Evolutionary conservation across 2,888 invertebrate genomes (phyloP), one percentile per base, ranked within the genome.

Genomic region (Pammene fasciana): DNA sequence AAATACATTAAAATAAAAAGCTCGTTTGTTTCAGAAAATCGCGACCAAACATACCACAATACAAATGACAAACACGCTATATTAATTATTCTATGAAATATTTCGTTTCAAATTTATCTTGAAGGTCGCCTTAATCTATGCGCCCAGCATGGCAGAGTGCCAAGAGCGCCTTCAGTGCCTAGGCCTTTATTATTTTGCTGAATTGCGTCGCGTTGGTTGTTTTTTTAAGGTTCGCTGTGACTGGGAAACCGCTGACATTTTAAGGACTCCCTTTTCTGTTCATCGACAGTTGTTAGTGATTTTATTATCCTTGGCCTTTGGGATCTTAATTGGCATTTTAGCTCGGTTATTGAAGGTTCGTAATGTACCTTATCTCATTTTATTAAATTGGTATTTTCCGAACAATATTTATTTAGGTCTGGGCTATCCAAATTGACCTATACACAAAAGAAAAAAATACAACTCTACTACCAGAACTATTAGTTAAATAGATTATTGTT

Each of bases 41-140:
- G 46, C 38, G 18, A 54, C 67, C 55, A 45, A 64, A 55, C 10
- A 36, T 16, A 14, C 34, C 26, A 8, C 43, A 38, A 52, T 45
- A n/a, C 34, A 45, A 68, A 68, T 68, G 56, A 57, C 43, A 62
- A 68, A 45, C 50, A 59, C 13, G 8, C 38, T n/a, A 57, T 57
- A 65, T 59, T 68, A 64, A 64, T 68, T 68, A 64, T 68, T 52
- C 38, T 1, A 11, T 26, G 14, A n/a, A 45, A 43, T 16, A 46
- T 65, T 68, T 57, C 45, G 57, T 68, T 59, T 59, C 64, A 56
- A 67, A 67, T 57, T 62, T 50, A 48, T 68, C 26, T 38, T 52
- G 45, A 64, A 68, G 64, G 68, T 50, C 50, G 0, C 36, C 50
- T 36, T 57, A 52, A 68, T 68, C 64, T 64, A 57, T 64, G 45